Percentiles rank a stretch among this genome's conserved stretches.
Evolutionary conservation across 2,888 invertebrate species (phyloP).

Genomic region (Campoletis raptor): DNA sequence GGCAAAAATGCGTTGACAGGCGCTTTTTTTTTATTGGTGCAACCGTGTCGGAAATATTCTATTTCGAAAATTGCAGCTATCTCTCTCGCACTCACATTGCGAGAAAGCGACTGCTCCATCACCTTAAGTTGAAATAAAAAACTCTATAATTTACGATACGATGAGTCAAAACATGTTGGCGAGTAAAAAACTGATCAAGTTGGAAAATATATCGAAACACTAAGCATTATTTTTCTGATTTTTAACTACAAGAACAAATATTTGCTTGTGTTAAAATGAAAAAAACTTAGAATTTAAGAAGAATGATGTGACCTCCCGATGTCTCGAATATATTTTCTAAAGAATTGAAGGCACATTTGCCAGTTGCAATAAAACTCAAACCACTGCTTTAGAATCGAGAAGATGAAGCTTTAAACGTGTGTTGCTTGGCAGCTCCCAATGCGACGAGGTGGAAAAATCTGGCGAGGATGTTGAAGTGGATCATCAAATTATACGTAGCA

Average conservation of each 20-base stretch:
- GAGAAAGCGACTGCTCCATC: too few relatives aligned
- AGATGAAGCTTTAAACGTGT: slow-evolving; percentile 62
- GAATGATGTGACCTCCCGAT: slow-evolving; percentile 43
- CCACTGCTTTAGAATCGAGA: slow-evolving; percentile 22
- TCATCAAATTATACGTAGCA: slow-evolving; percentile 80
- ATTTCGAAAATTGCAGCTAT: too few relatives aligned
- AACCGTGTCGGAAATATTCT: too few relatives aligned
- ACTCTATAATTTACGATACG: background rate
- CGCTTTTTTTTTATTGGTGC: too few relatives aligned
- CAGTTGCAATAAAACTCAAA: slow-evolving; percentile 6
- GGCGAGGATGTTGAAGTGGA: slow-evolving; percentile 81
- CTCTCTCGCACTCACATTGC: too few relatives aligned
- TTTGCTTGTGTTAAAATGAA: background rate
- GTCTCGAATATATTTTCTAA: slow-evolving; percentile 20
- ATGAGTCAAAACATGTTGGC: background rate
- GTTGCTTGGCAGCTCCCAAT: slow-evolving; percentile 76
- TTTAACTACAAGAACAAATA: background rate
- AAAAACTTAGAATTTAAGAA: background rate
- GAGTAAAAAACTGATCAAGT: background rate
- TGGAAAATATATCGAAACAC: background rate
- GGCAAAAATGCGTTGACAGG: too few relatives aligned
- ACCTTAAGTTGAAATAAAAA: background rate
- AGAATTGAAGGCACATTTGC: background rate
- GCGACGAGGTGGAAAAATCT: slow-evolving; percentile 74
- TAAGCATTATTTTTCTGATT: background rate